Conservation (phyloP, 2,797 vertebrate genomes). For the Sebastes baramenuke region DNA sequence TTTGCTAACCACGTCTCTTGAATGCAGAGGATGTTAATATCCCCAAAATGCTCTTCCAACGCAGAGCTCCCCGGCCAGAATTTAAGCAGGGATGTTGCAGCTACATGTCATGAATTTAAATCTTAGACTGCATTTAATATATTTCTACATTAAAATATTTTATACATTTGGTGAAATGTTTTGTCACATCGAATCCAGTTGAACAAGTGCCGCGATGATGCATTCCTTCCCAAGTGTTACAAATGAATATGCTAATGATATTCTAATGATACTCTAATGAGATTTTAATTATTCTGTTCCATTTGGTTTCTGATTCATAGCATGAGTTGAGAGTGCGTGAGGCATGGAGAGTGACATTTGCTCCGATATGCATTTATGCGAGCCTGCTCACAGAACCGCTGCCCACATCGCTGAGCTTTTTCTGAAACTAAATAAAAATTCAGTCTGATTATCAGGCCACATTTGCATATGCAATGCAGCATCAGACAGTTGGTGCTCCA, state of each 20-base stretch:
- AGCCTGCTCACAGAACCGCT: neutral
- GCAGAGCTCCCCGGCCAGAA: neutral
- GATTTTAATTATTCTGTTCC: conserved; percentile 34
- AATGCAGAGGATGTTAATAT: neutral
- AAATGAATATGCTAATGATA: conserved; percentile 23
- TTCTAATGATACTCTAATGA: conserved; percentile 31
- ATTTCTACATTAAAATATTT: conserved; percentile 18
- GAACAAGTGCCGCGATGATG: neutral
- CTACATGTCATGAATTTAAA: conserved; percentile 3
- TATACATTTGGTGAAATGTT: conserved; percentile 3
- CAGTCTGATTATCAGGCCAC: neutral
- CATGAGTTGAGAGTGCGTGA: neutral
- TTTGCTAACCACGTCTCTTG: neutral
- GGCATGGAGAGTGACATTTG: conserved; percentile 6
- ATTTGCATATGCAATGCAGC: neutral
- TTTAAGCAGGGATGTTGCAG: neutral
- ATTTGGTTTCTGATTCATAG: conserved; percentile 20
- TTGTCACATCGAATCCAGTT: neutral
- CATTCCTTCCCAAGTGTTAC: conserved; percentile 11
- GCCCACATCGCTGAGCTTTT: neutral
- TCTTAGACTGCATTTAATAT: neutral
- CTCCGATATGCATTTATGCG: neutral
- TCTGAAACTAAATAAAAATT: neutral
- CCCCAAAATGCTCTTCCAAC: neutral
- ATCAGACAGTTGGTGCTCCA: neutral